Percentiles rank a stretch among this genome's conserved stretches.
phyloP scores from a whole-genome alignment of 2,113 vertebrate genomes.

The Neomonachus schauinslandi region DNA sequence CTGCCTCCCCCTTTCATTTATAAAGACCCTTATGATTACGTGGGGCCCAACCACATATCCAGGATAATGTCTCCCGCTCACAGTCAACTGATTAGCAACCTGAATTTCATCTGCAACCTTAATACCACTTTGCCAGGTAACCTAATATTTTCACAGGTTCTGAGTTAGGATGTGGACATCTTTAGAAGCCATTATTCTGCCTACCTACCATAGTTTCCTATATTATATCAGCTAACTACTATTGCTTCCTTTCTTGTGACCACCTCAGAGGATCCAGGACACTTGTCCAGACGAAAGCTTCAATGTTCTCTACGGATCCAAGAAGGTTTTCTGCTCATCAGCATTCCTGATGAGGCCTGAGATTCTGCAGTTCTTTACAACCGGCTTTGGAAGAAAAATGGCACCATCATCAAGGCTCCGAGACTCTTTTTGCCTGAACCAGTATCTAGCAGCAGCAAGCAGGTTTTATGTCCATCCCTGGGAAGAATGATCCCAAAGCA shows the following conservation, averaged over 20 bases:
- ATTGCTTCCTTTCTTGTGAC: neutral
- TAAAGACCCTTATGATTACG: neutral
- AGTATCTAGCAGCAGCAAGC: neutral
- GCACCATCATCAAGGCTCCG: rapidly evolving
- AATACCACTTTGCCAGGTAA: neutral
- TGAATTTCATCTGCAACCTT: neutral
- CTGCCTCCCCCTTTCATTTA: neutral
- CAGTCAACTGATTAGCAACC: neutral
- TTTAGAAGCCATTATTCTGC: neutral
- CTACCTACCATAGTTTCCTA: neutral
- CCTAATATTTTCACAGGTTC: neutral
- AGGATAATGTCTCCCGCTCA: too few species aligned
- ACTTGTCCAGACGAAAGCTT: neutral
- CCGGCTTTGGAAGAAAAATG: neutral
- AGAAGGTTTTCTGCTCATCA: neutral
- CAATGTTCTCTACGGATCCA: neutral
- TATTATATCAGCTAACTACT: neutral
- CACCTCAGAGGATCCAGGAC: neutral
- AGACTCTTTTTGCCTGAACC: too few species aligned
- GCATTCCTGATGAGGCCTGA: neutral
- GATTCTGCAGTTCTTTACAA: neutral
- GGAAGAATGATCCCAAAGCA: neutral
- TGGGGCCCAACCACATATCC: neutral
- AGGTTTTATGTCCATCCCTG: neutral
- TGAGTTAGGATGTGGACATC: neutral